Evolutionary conservation across 2,888 invertebrate genomes (phyloP).

Genomic region (Papilio protenor): DNA sequence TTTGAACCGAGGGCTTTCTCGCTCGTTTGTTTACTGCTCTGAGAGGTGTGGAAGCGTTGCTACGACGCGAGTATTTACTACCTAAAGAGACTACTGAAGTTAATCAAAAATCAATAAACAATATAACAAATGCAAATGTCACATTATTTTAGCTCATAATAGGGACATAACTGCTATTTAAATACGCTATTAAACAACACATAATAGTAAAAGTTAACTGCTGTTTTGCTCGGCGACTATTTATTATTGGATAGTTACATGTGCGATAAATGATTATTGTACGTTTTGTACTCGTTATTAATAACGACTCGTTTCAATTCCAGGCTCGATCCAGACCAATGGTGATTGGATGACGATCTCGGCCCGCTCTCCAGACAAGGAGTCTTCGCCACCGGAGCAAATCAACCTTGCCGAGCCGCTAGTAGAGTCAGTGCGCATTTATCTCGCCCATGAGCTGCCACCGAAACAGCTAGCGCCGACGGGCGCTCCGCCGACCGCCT

Average conservation of each 20-base stretch:
- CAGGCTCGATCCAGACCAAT: conserved; percentile 78
- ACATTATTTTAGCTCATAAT: neutral
- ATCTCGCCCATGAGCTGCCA: conserved; percentile 75
- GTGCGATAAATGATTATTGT: neutral
- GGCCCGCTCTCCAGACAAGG: conserved; percentile 73
- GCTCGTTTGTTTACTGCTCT: conserved; percentile 62
- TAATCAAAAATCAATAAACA: neutral
- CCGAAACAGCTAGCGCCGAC: conserved; percentile 69
- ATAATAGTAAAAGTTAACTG: neutral
- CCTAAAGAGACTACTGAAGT: neutral
- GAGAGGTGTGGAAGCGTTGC: conserved; percentile 59
- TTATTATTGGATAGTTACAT: neutral
- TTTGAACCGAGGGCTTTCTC: conserved; percentile 66
- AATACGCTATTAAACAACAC: neutral
- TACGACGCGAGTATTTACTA: neutral
- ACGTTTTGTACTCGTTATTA: neutral
- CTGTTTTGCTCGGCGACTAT: neutral
- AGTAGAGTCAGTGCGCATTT: conserved; percentile 78
- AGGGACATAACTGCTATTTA: neutral
- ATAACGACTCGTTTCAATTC: conserved; percentile 53
- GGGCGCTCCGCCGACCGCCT: conserved; percentile 56
- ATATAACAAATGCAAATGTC: neutral
- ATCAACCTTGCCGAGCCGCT: conserved; percentile 78
- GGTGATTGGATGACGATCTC: conserved; percentile 84
- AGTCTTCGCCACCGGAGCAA: conserved; percentile 73